phyloP scores from a whole-genome alignment of 2,113 vertebrate species.

The Collichthys lucidus region DNA sequence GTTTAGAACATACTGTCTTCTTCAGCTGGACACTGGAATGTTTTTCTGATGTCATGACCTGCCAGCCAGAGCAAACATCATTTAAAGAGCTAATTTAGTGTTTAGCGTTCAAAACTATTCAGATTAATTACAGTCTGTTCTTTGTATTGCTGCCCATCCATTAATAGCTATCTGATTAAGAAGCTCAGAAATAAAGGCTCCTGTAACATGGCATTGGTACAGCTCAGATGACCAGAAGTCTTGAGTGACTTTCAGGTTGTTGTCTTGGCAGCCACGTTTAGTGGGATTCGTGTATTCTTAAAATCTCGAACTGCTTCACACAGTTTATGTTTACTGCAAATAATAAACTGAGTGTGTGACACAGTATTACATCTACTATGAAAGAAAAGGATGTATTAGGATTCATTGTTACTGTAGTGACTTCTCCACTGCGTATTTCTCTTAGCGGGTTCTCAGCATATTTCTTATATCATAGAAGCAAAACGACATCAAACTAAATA shows the following conservation, averaged over 20 bases:
- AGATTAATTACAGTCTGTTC: background rate
- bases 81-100: conserved; percentile 27
- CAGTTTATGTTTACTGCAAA: background rate
- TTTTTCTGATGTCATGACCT: conserved; percentile 40
- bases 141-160: conserved; percentile 12
- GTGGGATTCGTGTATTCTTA: background rate
- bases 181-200: background rate
- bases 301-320: background rate
- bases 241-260: background rate
- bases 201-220: background rate
- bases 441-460: too few relatives aligned
- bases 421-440: background rate
- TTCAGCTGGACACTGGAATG: conserved; percentile 21
- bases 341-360: background rate
- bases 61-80: conserved; percentile 59
- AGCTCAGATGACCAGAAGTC: too few relatives aligned
- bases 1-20: conserved; percentile 11
- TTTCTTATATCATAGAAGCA: background rate
- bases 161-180: conserved; percentile 6
- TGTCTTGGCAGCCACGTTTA: background rate
- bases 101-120: conserved; percentile 20
- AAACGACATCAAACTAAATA: background rate
- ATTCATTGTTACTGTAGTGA: background rate
- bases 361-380: background rate
- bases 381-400: background rate